Evolutionary conservation across 1,140 invertebrate species (phyloP), one percentile per base, ranked within the genome.

Genomic region (Parasteatoda tepidariorum): DNA sequence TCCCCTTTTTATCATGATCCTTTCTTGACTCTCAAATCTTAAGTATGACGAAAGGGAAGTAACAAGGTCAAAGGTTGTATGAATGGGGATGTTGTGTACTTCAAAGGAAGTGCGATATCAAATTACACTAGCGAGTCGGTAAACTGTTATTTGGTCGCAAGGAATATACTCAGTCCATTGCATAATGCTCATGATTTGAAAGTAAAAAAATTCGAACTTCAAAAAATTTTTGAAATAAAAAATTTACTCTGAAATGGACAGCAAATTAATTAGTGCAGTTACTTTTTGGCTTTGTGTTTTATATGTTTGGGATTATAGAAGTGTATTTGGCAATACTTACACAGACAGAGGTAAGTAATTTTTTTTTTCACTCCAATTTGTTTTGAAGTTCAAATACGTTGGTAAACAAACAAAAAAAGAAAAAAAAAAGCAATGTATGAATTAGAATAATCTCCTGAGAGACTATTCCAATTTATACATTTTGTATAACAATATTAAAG

Each of bases 31-130:
- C n/a, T n/a, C n/a, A n/a, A n/a, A n/a, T 15, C 11, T 24, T 66
- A 55, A 67, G 76, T 57, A 41, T 68, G 64, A 68, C 76, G 64
- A 22, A 79, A 38, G 41, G 76, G 76, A 79, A 79, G 76, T 67
- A 18, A 24, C 64, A 79, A 79, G 76, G 76, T 79, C 76, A 79
- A 79, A 79, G 76, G 76, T 79, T 41, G 30, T 24, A 64, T 79
- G 64, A 79, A 79, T 79, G 76, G 76, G 64, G 76, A 68, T 67
- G 76, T 79, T 67, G 62, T 79, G 62, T 62, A 18, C 41, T 57
- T 34, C 31, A 34, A 28, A 79, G 76, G 76, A 79, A 79, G 76
- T 79, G 76, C 30, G 76, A 79, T 79, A 79, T 79, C 76, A 54
- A 79, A 68, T 79, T 33, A 66, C 74, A 66, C 74, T 26, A 68